Conservation (phyloP, 2,113 vertebrate species). For the Thymallus thymallus region DNA sequence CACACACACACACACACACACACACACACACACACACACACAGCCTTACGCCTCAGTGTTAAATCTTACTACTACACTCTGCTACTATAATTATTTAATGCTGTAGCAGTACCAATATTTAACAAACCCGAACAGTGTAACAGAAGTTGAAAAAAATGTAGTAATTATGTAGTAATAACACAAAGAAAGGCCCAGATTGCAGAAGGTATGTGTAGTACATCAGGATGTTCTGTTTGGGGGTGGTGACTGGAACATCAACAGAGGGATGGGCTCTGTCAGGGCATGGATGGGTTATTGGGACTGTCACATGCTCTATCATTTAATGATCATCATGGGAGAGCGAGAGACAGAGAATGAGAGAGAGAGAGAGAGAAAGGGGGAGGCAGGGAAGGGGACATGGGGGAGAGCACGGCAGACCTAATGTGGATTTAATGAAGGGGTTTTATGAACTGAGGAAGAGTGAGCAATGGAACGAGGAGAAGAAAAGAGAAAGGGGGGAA, state of each 20-base stretch:
- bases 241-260: background rate
- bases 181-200: conserved; percentile 10
- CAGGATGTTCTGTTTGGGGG: conserved; percentile 16
- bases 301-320: conserved; percentile 64
- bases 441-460: conserved; percentile 58
- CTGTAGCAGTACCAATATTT: conserved; percentile 50
- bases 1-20: background rate
- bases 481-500: conserved; percentile 19
- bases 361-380: conserved; percentile 24
- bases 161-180: conserved; percentile 28
- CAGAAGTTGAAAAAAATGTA: background rate
- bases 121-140: conserved; percentile 55
- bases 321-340: conserved; percentile 49
- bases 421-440: conserved; percentile 73
- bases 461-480: conserved; percentile 29
- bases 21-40: conserved; percentile 11
- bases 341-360: background rate
- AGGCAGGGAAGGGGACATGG: background rate
- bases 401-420: conserved; percentile 42
- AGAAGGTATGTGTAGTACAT: conserved; percentile 32
- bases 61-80: conserved; percentile 54
- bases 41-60: conserved; percentile 42
- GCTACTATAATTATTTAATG: conserved; percentile 58
- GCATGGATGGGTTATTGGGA: conserved; percentile 46
- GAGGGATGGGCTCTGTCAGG: conserved; percentile 27